phyloP scores from a whole-genome alignment of 2,797 vertebrate species.

The Betta splendens region DNA sequence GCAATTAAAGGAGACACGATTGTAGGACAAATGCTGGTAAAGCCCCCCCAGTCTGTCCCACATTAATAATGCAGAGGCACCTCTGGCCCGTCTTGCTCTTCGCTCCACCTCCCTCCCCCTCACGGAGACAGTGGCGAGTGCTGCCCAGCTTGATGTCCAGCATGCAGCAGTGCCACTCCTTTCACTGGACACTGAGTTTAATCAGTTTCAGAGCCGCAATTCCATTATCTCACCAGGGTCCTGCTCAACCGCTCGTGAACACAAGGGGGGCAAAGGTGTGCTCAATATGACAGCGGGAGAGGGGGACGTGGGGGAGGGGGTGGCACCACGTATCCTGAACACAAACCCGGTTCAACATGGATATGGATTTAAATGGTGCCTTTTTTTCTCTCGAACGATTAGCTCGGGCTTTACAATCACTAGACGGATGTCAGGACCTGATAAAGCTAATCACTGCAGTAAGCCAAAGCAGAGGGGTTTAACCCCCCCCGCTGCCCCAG shows the following conservation, averaged over 20 bases:
- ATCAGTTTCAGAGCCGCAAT: conserved; percentile 83
- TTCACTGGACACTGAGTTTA: conserved; percentile 80
- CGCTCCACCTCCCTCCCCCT: conserved; percentile 46
- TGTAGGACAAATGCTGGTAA: conserved; percentile 49
- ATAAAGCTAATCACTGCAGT: conserved; percentile 76
- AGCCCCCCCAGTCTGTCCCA: conserved; percentile 63
- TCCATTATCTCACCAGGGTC: conserved; percentile 81
- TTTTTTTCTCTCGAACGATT: conserved; percentile 66
- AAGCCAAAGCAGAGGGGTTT: conserved; percentile 66
- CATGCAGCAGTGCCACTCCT: conserved; percentile 71
- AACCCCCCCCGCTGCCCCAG: conserved; percentile 16
- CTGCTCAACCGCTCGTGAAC: conserved; percentile 74
- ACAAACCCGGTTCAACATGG: conserved; percentile 54
- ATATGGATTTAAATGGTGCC: conserved; percentile 69
- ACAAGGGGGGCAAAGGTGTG: conserved; percentile 61
- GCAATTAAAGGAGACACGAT: conserved; percentile 54
- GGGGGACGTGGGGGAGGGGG: conserved; percentile 2
- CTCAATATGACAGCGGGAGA: conserved; percentile 40
- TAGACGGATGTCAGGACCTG: conserved; percentile 71
- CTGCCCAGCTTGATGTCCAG: conserved; percentile 77
- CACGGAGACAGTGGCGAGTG: conserved; percentile 60
- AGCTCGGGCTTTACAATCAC: conserved; percentile 67
- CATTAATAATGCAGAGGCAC: conserved; percentile 81
- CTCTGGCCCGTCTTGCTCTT: conserved; percentile 52
- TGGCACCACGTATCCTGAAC: conserved; percentile 52